A percentile compares a stretch with the other conserved stretches of the same genome.
These are phyloP conservation scores for Drosophila demipolita DNA, from an alignment of 2,888 invertebrate genomes.

Conservation along the genomic window DNA sequence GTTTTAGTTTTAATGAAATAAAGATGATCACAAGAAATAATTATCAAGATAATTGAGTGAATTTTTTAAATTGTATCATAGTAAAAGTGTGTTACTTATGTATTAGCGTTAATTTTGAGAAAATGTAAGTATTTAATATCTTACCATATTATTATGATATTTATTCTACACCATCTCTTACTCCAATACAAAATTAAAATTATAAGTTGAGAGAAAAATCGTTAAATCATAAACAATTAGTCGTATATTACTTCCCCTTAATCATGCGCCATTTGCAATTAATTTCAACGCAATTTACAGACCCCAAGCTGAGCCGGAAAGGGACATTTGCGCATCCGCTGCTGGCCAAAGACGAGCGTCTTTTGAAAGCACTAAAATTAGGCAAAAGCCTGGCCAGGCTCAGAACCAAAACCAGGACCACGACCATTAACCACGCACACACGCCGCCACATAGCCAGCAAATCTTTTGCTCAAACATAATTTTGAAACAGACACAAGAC, in stretches of 20 bases:
- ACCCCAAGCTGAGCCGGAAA: conserved; percentile 64
- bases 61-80: not conserved
- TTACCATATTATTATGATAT: not conserved
- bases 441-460: conserved; percentile 37
- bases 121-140: not conserved
- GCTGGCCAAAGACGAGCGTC: conserved; percentile 59
- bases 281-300: conserved; percentile 77
- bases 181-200: not conserved
- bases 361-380: conserved; percentile 62
- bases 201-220: conserved; percentile 41
- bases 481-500: conserved; percentile 75
- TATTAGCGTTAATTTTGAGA: not conserved
- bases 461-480: conserved; percentile 80
- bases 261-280: conserved; percentile 80
- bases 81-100: not conserved
- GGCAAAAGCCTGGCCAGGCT: conserved; percentile 49
- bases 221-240: conserved; percentile 78
- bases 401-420: conserved; percentile 7
- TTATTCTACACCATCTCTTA: not conserved
- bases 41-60: no score
- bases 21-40: not conserved
- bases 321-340: conserved; percentile 63
- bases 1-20: not conserved
- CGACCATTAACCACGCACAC: conserved; percentile 38
- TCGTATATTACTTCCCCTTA: conserved; percentile 76